phyloP scores from a whole-genome alignment of 2,888 invertebrate genomes.

The Trilocha varians region DNA sequence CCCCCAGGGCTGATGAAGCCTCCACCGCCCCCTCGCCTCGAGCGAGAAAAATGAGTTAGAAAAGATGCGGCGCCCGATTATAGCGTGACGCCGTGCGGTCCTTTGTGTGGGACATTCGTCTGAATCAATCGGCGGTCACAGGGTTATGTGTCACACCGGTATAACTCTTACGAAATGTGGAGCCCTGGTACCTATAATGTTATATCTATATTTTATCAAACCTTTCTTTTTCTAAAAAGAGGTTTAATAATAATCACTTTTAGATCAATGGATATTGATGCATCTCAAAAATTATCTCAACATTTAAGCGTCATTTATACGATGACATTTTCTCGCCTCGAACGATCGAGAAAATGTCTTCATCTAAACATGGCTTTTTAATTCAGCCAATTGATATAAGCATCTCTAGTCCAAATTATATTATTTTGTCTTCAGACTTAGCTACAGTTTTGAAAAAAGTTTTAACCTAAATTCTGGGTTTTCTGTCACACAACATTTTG shows the following conservation, averaged over 20 bases:
- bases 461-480: no score
- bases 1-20: slow-evolving; percentile 59
- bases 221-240: not conserved
- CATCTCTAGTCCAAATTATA: no score
- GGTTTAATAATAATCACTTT: not conserved
- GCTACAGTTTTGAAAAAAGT: no score
- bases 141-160: slow-evolving; percentile 35
- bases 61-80: slow-evolving; percentile 71
- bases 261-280: no score
- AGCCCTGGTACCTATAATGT: slow-evolving; percentile 21
- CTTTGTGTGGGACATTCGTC: slow-evolving; percentile 62
- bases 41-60: slow-evolving; percentile 74
- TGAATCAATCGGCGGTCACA: slow-evolving; percentile 59
- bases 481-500: no score
- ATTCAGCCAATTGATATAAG: no score
- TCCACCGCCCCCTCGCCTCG: slow-evolving; percentile 33
- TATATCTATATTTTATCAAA: not conserved
- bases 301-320: no score
- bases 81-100: slow-evolving; percentile 53
- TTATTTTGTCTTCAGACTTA: no score
- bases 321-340: no score
- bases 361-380: no score
- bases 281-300: no score
- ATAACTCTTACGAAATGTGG: slow-evolving; percentile 29
- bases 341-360: no score